Evolutionary conservation across 2,888 invertebrate genomes (phyloP).

Genomic region (Griposia aprilina): DNA sequence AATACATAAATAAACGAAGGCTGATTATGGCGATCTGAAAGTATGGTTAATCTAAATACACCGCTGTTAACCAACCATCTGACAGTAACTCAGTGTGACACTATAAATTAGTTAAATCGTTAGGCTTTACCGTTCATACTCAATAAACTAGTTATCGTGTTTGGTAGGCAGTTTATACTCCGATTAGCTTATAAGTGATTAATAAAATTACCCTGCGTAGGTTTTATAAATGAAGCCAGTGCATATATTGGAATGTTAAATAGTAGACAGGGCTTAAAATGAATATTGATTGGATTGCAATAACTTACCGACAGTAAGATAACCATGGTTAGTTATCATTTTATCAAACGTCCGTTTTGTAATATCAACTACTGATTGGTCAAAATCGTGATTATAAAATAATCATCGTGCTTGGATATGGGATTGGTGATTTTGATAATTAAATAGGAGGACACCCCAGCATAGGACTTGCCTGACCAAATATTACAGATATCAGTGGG

Average conservation of each 20-base stretch:
- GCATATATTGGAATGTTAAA: slow-evolving; percentile 28
- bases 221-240: slow-evolving; percentile 55
- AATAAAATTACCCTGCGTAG: slow-evolving; percentile 54
- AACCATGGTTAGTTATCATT: not conserved
- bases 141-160: slow-evolving; percentile 46
- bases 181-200: slow-evolving; percentile 55
- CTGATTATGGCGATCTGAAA: slow-evolving; percentile 3
- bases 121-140: slow-evolving; percentile 18
- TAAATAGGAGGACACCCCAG: too few species aligned
- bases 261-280: slow-evolving; percentile 30
- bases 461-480: not conserved
- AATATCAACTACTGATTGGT: not conserved
- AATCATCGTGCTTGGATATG: not conserved
- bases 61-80: slow-evolving; percentile 13
- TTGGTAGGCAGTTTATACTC: slow-evolving; percentile 38
- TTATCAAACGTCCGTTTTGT: slow-evolving; percentile 3
- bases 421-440: not conserved
- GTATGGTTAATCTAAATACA: slow-evolving; percentile 16
- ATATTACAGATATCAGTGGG: not conserved
- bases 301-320: slow-evolving; percentile 10
- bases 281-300: slow-evolving; percentile 43
- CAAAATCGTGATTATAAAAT: not conserved
- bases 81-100: slow-evolving; percentile 29
- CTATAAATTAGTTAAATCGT: slow-evolving; percentile 46
- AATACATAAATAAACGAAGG: not conserved